Evolutionary conservation across 2,888 invertebrate genomes (phyloP), one percentile per base, ranked within the genome.

Genomic region (Parasteatoda lunata): DNA sequence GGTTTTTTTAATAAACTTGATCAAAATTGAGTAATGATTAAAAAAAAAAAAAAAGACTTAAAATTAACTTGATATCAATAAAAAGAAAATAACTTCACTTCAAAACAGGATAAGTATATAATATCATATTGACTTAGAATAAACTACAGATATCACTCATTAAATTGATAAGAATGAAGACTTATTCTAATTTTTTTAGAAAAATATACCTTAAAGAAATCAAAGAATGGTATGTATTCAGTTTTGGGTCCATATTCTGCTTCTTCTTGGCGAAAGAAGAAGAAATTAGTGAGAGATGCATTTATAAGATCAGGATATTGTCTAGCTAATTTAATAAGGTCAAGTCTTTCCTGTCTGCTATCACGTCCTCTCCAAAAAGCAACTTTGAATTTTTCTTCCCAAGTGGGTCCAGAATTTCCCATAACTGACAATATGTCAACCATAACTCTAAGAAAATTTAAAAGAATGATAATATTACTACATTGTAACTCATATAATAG

Each of bases 311-410:
- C 94, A 0, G 97, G 95, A 92, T 95, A 90, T 90, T 94, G 92
- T 89, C 95, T 93, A 0, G 96, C 94, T 89, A 98, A 94, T 79
- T 95, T 95, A 13, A 98, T 94, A 47, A 98, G 93, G 90, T 96
- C 94, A 15, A 98, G 93, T 52, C 98, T 93, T 91, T 97, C 96
- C 81, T 94, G 93, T n/a, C 96, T 94, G 0, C 98, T 96, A 92
- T 98, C 98, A 68, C 98, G 94, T 0, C 98, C 98, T 88, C 98
- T 94, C 97, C 97, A 98, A 92, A 98, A 96, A 3, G 95, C 95
- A 91, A 95, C 94, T 3, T 95, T 93, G 86, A 94, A 94, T 91
- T 97, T 96, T 59, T 94, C 92, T 47, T 94, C 92, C 98, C 98
- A 98, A 0, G 92, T 90, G 3, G 92, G 90, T 45, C 93, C 93